phyloP scores from a whole-genome alignment of 2,797 vertebrate species.

The Epinephelus malabaricus region DNA sequence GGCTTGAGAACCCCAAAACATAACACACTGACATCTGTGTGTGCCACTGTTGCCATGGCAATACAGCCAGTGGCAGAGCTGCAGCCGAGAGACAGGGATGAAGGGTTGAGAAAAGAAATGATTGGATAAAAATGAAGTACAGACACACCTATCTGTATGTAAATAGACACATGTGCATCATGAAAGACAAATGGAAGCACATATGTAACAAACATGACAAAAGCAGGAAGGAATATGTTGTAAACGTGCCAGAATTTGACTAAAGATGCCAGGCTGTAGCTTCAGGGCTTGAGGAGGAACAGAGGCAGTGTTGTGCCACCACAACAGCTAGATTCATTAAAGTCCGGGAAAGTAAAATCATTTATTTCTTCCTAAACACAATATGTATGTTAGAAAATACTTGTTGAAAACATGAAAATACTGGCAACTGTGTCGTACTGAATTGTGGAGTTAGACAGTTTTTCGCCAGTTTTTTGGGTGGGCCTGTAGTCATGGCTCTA shows the following conservation, averaged over 20 bases:
- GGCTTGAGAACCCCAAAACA: constrained; percentile 16
- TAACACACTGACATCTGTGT: constrained; percentile 35
- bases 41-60: constrained; percentile 68
- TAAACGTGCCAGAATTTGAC: not conserved
- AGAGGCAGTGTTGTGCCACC: not conserved
- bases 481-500: no score
- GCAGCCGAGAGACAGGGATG: constrained; percentile 27
- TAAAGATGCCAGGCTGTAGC: not conserved
- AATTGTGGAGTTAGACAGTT: no score
- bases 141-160: not conserved
- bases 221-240: not conserved
- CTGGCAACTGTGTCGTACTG: no score
- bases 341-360: no score
- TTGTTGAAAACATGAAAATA: no score
- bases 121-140: constrained; percentile 19
- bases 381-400: no score
- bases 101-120: constrained; percentile 16
- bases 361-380: no score
- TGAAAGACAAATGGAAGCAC: constrained; percentile 1
- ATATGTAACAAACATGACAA: not conserved
- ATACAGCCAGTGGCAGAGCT: constrained; percentile 47
- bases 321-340: no score
- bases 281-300: not conserved
- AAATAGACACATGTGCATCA: not conserved
- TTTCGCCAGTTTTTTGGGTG: no score